phyloP scores from a whole-genome alignment of 2,113 vertebrate species.

The Cavia aperea region DNA sequence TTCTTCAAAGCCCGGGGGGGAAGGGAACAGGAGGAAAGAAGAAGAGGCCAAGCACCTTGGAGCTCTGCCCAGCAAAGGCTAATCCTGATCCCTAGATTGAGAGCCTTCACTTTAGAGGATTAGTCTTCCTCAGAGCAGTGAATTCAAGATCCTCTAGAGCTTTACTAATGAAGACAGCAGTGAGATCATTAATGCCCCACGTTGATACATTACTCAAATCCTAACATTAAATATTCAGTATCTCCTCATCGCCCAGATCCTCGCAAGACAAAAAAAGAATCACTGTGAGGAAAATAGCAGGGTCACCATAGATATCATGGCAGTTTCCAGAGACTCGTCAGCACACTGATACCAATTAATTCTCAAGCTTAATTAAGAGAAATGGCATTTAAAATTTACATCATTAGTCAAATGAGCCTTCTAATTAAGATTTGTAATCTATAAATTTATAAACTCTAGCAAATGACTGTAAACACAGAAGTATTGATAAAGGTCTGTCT shows the following conservation, averaged over 20 bases:
- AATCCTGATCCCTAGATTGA: not conserved
- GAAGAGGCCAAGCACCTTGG: not conserved
- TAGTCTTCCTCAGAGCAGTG: not conserved
- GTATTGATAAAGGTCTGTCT: not conserved
- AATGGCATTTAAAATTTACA: slow-evolving; percentile 63
- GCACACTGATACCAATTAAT: slow-evolving; percentile 50
- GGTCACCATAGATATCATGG: slow-evolving; percentile 18
- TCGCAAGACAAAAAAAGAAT: slow-evolving; percentile 20
- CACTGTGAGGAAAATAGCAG: slow-evolving; percentile 21
- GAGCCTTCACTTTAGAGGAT: not conserved
- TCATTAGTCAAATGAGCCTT: slow-evolving; percentile 67
- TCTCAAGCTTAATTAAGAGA: slow-evolving; percentile 66
- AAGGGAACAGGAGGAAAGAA: not conserved
- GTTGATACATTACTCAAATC: not conserved
- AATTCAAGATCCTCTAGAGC: not conserved
- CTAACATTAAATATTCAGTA: slow-evolving; percentile 33
- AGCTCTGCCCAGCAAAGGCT: not conserved
- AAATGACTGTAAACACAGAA: slow-evolving; percentile 49
- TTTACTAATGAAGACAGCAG: slow-evolving; percentile 6
- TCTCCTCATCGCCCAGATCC: not conserved
- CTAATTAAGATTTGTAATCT: slow-evolving; percentile 64
- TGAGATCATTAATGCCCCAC: not conserved
- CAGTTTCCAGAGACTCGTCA: slow-evolving; percentile 60
- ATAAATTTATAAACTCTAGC: slow-evolving; percentile 51
- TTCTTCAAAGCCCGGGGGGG: not conserved